These are phyloP conservation scores for Tachycineta bicolor DNA, from an alignment of 2,113 vertebrate species.

Conservation along the genomic window DNA sequence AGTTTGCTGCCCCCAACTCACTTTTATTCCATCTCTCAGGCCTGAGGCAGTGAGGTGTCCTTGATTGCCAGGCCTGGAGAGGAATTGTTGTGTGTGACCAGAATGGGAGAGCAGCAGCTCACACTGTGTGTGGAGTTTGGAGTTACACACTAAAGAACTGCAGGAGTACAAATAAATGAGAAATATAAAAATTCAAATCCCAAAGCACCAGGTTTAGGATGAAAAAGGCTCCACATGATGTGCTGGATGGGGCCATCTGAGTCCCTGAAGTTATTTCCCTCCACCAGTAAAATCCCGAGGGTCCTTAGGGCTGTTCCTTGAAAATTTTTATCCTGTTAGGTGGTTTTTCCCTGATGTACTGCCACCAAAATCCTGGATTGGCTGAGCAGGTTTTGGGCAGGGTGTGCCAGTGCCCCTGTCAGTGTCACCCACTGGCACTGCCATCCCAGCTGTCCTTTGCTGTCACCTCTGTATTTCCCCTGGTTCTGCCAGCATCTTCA, in stretches of 20 bases:
- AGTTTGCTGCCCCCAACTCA: background rate
- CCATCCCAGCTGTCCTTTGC: background rate
- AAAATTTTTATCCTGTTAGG: background rate
- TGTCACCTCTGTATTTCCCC: background rate
- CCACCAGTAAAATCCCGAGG: background rate
- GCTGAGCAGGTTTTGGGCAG: background rate
- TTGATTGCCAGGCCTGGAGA: background rate
- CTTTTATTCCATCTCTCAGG: background rate
- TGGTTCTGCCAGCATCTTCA: accelerated
- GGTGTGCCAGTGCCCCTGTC: accelerated
- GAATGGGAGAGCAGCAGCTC: background rate
- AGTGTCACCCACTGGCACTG: no score
- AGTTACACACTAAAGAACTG: background rate
- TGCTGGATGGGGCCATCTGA: background rate
- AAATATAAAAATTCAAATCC: accelerated
- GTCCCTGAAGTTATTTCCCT: background rate
- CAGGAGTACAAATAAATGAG: accelerated
- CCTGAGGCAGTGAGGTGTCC: background rate
- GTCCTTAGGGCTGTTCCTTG: background rate
- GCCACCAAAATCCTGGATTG: accelerated
- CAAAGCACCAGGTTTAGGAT: background rate
- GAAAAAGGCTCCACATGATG: no score
- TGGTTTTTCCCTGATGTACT: background rate
- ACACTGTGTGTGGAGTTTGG: background rate
- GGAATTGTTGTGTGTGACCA: background rate